A percentile compares a stretch with the other conserved stretches of the same genome.
Evolutionary conservation across 2,888 invertebrate species (phyloP).

Genomic region (Petrolisthes manimaculis): DNA sequence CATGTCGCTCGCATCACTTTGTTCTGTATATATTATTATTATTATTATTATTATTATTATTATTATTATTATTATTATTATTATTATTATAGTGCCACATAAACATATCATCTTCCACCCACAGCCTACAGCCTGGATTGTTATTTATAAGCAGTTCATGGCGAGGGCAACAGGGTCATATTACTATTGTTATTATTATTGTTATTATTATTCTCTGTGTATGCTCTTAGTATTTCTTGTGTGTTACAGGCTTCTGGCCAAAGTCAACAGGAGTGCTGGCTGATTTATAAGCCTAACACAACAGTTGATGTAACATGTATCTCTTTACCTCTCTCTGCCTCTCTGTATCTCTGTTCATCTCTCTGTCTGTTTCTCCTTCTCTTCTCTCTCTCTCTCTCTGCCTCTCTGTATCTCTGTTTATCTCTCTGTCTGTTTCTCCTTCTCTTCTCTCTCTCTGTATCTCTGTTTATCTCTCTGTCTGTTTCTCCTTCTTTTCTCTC

Average conservation of each 20-base stretch:
- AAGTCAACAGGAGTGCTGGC: slow-evolving; percentile 53
- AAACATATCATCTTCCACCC: slow-evolving; percentile 36
- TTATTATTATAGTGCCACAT: slow-evolving; percentile 4
- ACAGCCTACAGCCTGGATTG: slow-evolving; percentile 61
- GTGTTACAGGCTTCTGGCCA: slow-evolving; percentile 57
- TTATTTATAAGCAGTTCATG: slow-evolving; percentile 44
- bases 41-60: too few relatives aligned
- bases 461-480: neutral
- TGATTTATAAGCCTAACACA: slow-evolving; percentile 33
- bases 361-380: neutral
- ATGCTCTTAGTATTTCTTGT: slow-evolving; percentile 36
- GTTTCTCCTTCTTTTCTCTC: neutral
- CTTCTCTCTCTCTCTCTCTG: neutral
- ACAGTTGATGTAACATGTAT: slow-evolving; percentile 48
- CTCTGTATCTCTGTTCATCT: neutral
- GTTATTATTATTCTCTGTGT: neutral
- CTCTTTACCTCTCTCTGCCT: slow-evolving; percentile 38
- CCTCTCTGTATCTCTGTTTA: neutral
- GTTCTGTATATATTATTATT: too few relatives aligned
- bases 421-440: neutral
- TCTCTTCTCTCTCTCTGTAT: neutral
- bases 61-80: too few relatives aligned
- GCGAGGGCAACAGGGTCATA: slow-evolving; percentile 58
- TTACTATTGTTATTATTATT: neutral
- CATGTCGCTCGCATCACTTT: slow-evolving; percentile 15